Evolutionary conservation across 2,888 invertebrate species (phyloP).

Genomic region (Platycnemis pennipes): DNA sequence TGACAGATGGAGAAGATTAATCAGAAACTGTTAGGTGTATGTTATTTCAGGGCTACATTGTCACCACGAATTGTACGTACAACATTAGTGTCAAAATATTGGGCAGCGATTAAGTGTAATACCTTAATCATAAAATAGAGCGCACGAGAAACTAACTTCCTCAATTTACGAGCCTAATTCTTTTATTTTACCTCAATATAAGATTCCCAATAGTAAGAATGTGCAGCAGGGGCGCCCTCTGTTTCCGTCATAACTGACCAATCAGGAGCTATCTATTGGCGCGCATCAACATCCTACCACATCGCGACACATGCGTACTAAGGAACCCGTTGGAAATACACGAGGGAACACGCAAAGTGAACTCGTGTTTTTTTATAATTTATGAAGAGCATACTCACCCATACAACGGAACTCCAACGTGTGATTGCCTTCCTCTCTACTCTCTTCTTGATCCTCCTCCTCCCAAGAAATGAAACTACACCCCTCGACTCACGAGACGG

Average conservation of each 20-base stretch:
- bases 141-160: too few relatives aligned
- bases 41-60: too few relatives aligned
- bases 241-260: background rate
- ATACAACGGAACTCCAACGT: conserved; percentile 57
- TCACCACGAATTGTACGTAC: too few relatives aligned
- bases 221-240: background rate
- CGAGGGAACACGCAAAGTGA: background rate
- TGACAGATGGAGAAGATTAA: too few relatives aligned
- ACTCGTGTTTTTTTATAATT: background rate
- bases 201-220: background rate
- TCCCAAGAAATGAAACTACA: background rate
- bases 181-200: too few relatives aligned
- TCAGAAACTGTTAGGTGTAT: too few relatives aligned
- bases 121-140: too few relatives aligned
- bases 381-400: conserved; percentile 38
- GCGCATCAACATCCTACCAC: background rate
- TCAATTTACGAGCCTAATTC: too few relatives aligned
- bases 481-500: background rate
- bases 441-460: conserved; percentile 36
- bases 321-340: background rate
- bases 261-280: background rate
- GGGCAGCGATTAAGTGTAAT: too few relatives aligned
- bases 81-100: too few relatives aligned
- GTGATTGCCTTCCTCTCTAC: conserved; percentile 36
- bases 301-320: conserved; percentile 10